Base-by-base conservation (phyloP, 2,888 invertebrate genomes). In the Atrina japonica region DNA sequence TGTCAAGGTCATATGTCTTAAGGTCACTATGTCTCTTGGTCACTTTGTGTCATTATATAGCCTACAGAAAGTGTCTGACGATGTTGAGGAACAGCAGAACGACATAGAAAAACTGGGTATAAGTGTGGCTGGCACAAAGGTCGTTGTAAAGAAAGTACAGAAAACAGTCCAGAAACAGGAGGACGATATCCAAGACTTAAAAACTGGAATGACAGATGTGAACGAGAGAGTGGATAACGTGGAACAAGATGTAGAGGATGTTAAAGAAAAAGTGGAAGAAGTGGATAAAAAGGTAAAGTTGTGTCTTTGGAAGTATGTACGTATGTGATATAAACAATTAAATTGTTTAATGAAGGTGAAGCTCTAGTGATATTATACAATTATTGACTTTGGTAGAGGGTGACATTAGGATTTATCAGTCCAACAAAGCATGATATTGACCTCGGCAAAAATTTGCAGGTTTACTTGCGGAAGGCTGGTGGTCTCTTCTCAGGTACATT, bases 241-340 rank as follows among this genome's bases (percentile, higher is more conserved):
- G 9, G 82, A 85, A 52, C 71, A 76, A 25, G 82, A 82, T 29
- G 64, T 84, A 27, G 78, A 77, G 21, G 85, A 83, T 41, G 83
- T 83, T 5, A 84, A 83, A 25, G 59, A 67, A 6, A 86, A 85
- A 70, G 82, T 86, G 0, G 85, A 86, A 61, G 85, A 86, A 67
- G 82, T 88, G 55, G 88, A 88, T 56, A 77, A 81, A 59, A 88
- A 87, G 86, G 88, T 88, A 50, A 60, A 27, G 45, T 6, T 3
- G n/a, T 18, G n/a, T n/a, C n/a, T n/a, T n/a, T n/a, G n/a, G n/a
- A n/a, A n/a, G n/a, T n/a, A n/a, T n/a, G n/a, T n/a, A n/a, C n/a
- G n/a, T n/a, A n/a, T n/a, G n/a, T n/a, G n/a, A n/a, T n/a, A n/a
- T n/a, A n/a, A n/a, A n/a, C 47, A 16, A 21, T 47, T 47, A 6